Conservation (phyloP, 53 echinoderm and acorn worm genomes). For the Echinarachnius parma region DNA sequence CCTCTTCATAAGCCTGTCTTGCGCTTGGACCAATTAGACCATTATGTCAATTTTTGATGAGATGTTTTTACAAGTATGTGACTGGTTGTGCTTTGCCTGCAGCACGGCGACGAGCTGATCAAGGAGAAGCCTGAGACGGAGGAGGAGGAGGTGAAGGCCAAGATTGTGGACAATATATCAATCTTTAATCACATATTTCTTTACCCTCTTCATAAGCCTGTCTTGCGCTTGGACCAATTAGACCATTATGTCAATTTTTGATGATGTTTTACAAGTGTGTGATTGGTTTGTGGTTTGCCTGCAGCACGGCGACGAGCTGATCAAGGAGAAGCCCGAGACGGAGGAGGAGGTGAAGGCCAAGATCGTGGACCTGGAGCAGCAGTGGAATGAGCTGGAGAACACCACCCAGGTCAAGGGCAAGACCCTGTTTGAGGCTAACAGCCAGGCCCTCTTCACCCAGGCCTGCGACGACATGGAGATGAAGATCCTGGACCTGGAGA, state of each 20-base stretch:
- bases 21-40: no score
- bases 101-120: slow-evolving; percentile 85
- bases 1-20: no score
- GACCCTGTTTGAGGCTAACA: slow-evolving; percentile 96
- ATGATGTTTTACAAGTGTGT: no score
- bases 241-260: no score
- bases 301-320: slow-evolving; percentile 85
- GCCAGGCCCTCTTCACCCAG: slow-evolving; percentile 83
- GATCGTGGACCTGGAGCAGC: slow-evolving; percentile 74
- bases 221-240: no score
- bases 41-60: no score
- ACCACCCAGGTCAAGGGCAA: slow-evolving; percentile 86
- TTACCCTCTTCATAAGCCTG: no score
- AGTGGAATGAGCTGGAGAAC: slow-evolving; percentile 88
- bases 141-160: slow-evolving; percentile 70
- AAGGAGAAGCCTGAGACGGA: slow-evolving; percentile 82
- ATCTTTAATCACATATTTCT: no score
- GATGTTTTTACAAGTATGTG: no score
- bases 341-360: slow-evolving; percentile 68
- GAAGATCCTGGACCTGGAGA: slow-evolving; percentile 91
- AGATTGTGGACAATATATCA: slow-evolving; percentile 73
- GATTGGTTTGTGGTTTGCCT: no score
- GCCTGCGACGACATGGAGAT: slow-evolving; percentile 96
- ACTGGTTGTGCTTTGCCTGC: no score
- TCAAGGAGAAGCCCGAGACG: slow-evolving; percentile 84